A percentile compares a stretch with the other conserved stretches of the same genome.
Evolutionary conservation across 2,888 invertebrate genomes (phyloP).

Genomic region (Morpho achilles): DNA sequence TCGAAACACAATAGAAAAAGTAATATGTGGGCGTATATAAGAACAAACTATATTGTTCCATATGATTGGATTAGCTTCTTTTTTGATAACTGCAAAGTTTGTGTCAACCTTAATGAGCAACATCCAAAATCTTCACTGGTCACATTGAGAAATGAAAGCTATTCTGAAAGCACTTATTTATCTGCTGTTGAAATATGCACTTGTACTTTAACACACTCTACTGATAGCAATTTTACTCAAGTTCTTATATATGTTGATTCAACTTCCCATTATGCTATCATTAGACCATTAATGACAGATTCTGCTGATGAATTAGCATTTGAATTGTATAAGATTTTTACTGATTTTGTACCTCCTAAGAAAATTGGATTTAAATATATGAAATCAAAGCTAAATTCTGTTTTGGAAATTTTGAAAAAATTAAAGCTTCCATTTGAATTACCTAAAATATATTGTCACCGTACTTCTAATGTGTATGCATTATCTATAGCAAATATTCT

Average conservation of each 20-base stretch:
- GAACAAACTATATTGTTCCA: too few relatives aligned
- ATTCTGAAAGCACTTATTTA: background rate
- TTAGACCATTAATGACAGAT: background rate
- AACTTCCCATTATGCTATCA: background rate
- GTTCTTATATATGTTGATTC: background rate
- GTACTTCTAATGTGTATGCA: background rate
- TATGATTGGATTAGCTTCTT: too few relatives aligned
- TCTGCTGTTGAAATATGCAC: background rate
- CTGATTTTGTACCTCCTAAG: constrained; percentile 5
- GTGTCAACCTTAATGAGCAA: too few relatives aligned
- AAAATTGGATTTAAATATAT: background rate
- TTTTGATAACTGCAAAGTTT: too few relatives aligned
- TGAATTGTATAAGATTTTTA: constrained; percentile 9
- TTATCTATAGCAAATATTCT: background rate
- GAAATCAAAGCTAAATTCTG: too few relatives aligned
- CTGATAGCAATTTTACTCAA: background rate
- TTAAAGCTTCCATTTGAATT: too few relatives aligned
- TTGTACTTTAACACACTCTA: background rate
- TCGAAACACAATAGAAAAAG: too few relatives aligned
- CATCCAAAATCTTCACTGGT: too few relatives aligned
- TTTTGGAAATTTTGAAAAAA: too few relatives aligned
- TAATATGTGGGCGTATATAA: too few relatives aligned
- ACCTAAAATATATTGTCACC: background rate
- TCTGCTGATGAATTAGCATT: constrained; percentile 1
- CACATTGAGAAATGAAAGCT: too few relatives aligned